Percentiles rank a stretch among this genome's conserved stretches.
These are phyloP conservation scores for Alloplasta piceator DNA, from an alignment of 2,888 invertebrate species.

Conservation along the genomic window DNA sequence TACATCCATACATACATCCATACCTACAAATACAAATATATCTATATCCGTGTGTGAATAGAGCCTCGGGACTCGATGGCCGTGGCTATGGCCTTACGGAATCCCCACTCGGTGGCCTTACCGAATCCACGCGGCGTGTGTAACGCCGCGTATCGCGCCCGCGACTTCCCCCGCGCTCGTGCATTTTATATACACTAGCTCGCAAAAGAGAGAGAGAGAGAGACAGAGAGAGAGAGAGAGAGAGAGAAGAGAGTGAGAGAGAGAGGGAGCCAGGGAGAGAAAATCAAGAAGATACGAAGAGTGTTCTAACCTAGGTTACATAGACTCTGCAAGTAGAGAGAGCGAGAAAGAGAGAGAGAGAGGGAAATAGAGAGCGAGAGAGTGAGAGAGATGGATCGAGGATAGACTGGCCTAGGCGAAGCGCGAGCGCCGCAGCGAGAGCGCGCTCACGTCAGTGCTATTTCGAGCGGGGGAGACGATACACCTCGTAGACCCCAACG, in stretches of 20 bases:
- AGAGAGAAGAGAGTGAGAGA: constrained; percentile 72
- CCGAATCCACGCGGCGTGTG: constrained; percentile 75
- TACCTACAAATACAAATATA: not conserved
- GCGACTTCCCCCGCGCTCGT: constrained; percentile 50
- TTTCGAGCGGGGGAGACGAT: constrained; percentile 72
- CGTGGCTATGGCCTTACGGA: constrained; percentile 83
- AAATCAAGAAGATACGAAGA: constrained; percentile 66
- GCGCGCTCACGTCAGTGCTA: constrained; percentile 80
- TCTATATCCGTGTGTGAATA: constrained; percentile 39
- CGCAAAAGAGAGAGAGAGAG: constrained; percentile 49
- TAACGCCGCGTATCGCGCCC: constrained; percentile 61
- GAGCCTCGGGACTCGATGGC: constrained; percentile 78
- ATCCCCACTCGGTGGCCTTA: constrained; percentile 71
- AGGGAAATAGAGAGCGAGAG: too few relatives aligned
- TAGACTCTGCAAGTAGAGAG: constrained; percentile 71
- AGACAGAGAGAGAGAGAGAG: constrained; percentile 63
- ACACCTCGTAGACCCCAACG: constrained; percentile 40
- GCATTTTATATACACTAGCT: constrained; percentile 37
- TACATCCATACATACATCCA: not conserved
- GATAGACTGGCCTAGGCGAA: constrained; percentile 79
- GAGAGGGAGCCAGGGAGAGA: not conserved
- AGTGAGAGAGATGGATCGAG: too few relatives aligned
- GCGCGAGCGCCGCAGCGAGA: constrained; percentile 76
- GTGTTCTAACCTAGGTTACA: constrained; percentile 79
- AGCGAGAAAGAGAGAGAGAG: constrained; percentile 55